Conservation (phyloP, 2,888 invertebrate genomes). For the Bruchidius siliquastri region DNA sequence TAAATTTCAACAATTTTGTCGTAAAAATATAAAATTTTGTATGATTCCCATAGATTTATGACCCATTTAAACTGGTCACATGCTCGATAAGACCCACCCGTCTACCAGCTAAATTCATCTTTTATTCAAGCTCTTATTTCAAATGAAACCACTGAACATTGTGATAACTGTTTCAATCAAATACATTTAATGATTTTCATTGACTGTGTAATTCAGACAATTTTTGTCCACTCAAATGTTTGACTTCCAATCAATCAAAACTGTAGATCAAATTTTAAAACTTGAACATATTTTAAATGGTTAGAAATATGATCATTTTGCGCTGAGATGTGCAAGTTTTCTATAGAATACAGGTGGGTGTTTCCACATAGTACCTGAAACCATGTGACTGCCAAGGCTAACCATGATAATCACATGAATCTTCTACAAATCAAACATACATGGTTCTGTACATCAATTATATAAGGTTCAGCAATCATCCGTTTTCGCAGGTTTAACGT, state of each 20-base stretch:
- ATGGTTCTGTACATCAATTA: conserved; percentile 11
- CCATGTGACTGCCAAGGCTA: conserved; percentile 44
- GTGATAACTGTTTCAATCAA: not conserved
- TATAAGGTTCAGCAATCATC: conserved; percentile 16
- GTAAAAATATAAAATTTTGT: not conserved
- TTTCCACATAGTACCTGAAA: conserved; percentile 30
- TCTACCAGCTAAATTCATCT: conserved; percentile 5
- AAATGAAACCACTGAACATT: not conserved
- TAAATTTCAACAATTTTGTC: not conserved
- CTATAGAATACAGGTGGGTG: conserved; percentile 35
- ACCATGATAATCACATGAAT: conserved; percentile 30
- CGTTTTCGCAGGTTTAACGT: not conserved
- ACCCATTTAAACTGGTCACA: conserved; percentile 46
- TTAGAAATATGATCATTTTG: not conserved
- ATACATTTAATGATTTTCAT: not conserved
- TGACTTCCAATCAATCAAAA: not conserved
- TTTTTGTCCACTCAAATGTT: not conserved
- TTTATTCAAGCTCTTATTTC: not conserved
- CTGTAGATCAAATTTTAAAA: not conserved
- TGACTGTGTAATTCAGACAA: not conserved
- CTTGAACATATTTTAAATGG: not conserved
- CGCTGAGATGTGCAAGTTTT: not conserved
- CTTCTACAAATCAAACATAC: conserved; percentile 6
- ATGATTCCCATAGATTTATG: conserved; percentile 20
- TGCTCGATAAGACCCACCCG: conserved; percentile 46